Evolutionary conservation across 2,888 invertebrate genomes (phyloP).

Genomic region (Erebia palarica): DNA sequence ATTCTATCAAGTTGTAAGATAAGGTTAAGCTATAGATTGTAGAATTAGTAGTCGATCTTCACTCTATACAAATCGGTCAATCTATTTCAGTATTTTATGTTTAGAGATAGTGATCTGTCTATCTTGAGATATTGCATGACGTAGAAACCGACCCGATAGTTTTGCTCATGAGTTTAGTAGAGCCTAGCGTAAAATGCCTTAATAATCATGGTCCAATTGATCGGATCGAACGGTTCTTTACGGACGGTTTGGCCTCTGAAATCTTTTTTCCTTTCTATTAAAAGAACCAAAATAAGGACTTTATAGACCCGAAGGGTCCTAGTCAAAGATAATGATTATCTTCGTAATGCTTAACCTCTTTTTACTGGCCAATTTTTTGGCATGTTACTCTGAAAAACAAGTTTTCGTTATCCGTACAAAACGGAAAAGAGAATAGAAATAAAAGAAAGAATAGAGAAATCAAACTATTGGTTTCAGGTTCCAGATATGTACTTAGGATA

Average conservation of each 20-base stretch:
- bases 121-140: too few relatives aligned
- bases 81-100: too few relatives aligned
- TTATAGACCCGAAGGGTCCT: slow-evolving; percentile 44
- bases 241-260: slow-evolving; percentile 57
- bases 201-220: slow-evolving; percentile 55
- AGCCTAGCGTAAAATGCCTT: slow-evolving; percentile 40
- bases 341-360: slow-evolving; percentile 34
- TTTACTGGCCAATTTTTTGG: slow-evolving; percentile 26
- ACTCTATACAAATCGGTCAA: too few relatives aligned
- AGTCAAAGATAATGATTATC: slow-evolving; percentile 44
- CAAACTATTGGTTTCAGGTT: neutral
- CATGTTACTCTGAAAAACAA: slow-evolving; percentile 7
- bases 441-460: too few relatives aligned
- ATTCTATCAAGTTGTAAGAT: too few relatives aligned
- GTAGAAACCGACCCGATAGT: neutral
- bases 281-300: slow-evolving; percentile 47
- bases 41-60: too few relatives aligned
- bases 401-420: neutral
- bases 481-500: neutral
- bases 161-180: neutral
- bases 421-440: neutral
- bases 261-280: slow-evolving; percentile 58
- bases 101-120: too few relatives aligned
- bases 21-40: too few relatives aligned
- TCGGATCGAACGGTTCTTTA: slow-evolving; percentile 54